Percentiles rank a stretch among this genome's conserved stretches.
Evolutionary conservation across 2,113 vertebrate genomes (phyloP).

Genomic region (Chamaetylas fuelleborni): DNA sequence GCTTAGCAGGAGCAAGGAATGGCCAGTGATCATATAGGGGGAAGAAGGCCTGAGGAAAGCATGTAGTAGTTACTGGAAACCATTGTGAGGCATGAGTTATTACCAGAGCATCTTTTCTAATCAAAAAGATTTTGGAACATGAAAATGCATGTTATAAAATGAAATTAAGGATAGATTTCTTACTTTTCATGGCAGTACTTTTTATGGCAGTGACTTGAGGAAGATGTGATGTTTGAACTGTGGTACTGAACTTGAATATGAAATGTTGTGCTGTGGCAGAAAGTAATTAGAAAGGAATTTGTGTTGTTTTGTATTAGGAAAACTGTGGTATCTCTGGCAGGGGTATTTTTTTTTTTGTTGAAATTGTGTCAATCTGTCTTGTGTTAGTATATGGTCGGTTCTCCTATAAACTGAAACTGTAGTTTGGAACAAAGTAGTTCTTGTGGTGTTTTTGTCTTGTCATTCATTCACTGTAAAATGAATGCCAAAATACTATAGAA

Average conservation of each 20-base stretch:
- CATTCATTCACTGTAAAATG: background rate
- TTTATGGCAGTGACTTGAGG: background rate
- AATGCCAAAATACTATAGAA: background rate
- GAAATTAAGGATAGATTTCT: background rate
- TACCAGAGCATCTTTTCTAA: background rate
- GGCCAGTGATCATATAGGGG: accelerated
- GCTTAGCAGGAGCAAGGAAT: background rate
- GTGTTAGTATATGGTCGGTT: background rate
- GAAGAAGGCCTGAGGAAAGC: background rate
- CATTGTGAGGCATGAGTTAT: background rate
- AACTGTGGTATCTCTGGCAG: background rate
- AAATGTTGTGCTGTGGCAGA: background rate
- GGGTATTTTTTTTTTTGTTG: background rate
- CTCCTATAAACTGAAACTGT: background rate
- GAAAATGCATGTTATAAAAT: background rate
- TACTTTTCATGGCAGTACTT: background rate
- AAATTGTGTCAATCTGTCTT: background rate
- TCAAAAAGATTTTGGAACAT: background rate
- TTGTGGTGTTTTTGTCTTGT: background rate
- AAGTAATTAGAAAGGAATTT: background rate
- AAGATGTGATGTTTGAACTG: background rate
- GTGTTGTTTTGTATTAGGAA: background rate
- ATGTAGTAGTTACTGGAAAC: background rate
- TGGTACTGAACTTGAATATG: background rate
- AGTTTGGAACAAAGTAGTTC: background rate